Evolutionary conservation across 2,797 vertebrate species (phyloP).

Genomic region (Ptychadena robeensis): DNA sequence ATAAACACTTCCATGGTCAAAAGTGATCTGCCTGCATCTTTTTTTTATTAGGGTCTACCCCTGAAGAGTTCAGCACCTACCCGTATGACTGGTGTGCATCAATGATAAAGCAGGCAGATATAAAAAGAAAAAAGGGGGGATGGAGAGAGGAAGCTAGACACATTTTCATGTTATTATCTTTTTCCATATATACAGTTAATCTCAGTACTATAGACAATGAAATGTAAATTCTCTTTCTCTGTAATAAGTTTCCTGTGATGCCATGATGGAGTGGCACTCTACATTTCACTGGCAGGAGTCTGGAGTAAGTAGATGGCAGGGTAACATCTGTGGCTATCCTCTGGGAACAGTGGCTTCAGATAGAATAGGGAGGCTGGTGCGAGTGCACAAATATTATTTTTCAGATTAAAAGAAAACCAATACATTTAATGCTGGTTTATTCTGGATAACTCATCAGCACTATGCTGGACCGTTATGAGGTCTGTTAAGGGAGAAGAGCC

Average conservation of each 20-base stretch:
- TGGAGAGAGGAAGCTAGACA: too few relatives aligned
- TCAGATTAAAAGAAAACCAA: slow-evolving; percentile 18
- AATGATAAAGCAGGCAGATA: background rate
- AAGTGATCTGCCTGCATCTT: too few relatives aligned
- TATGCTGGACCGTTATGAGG: background rate
- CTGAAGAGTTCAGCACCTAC: too few relatives aligned
- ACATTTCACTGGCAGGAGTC: background rate
- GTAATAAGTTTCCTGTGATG: background rate
- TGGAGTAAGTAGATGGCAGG: slow-evolving; percentile 13
- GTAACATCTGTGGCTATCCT: slow-evolving; percentile 42
- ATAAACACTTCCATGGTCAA: too few relatives aligned
- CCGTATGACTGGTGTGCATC: background rate
- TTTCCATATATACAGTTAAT: too few relatives aligned
- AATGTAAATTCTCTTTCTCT: background rate
- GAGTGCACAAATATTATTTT: background rate
- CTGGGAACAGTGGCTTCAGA: slow-evolving; percentile 18
- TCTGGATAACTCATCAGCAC: slow-evolving; percentile 19
- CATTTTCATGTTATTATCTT: too few relatives aligned
- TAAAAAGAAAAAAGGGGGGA: background rate
- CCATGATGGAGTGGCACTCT: background rate
- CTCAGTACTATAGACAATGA: background rate
- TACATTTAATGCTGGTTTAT: background rate
- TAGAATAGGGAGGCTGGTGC: background rate
- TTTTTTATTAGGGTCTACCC: too few relatives aligned
- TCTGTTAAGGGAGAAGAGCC: background rate